Conservation (phyloP, 2,113 vertebrate species). For the Pterophyllum scalare region DNA sequence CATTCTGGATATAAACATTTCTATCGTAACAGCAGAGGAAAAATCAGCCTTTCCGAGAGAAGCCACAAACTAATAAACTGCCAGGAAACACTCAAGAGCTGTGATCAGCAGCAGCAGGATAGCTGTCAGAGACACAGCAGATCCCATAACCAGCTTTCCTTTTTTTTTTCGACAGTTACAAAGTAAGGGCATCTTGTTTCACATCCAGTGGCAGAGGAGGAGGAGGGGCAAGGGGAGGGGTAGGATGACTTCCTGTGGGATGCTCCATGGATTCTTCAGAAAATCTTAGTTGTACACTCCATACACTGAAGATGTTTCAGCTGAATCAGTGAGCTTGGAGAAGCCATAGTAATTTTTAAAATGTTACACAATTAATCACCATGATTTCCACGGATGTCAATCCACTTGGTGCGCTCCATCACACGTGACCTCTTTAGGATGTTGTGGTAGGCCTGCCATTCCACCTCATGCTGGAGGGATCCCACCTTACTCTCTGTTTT, state of each 20-base stretch:
- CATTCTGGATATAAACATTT: not conserved
- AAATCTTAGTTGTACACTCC: not conserved
- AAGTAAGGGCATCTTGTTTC: constrained; percentile 55
- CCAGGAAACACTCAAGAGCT: not conserved
- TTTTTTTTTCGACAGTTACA: constrained; percentile 9
- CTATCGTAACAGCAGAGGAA: constrained; percentile 1
- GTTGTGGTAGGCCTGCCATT: constrained; percentile 94
- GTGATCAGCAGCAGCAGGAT: constrained; percentile 11
- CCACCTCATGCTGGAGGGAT: constrained; percentile 90
- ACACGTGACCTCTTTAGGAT: constrained; percentile 91
- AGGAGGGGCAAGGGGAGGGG: not conserved
- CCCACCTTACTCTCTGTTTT: constrained; percentile 92
- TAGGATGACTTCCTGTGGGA: constrained; percentile 31
- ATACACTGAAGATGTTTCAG: not conserved
- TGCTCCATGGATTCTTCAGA: constrained; percentile 11
- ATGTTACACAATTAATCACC: constrained; percentile 74
- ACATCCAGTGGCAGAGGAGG: constrained; percentile 35
- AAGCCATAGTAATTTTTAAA: not conserved
- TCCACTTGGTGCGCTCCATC: constrained; percentile 94
- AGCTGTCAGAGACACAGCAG: constrained; percentile 1
- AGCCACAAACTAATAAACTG: not conserved
- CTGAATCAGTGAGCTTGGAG: not conserved
- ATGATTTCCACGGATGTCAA: constrained; percentile 96
- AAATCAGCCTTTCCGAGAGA: not conserved
- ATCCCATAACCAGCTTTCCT: constrained; percentile 15